These are phyloP conservation scores for Loriculus beryllinus DNA, from an alignment of 2,797 vertebrate species.

Conservation along the genomic window DNA sequence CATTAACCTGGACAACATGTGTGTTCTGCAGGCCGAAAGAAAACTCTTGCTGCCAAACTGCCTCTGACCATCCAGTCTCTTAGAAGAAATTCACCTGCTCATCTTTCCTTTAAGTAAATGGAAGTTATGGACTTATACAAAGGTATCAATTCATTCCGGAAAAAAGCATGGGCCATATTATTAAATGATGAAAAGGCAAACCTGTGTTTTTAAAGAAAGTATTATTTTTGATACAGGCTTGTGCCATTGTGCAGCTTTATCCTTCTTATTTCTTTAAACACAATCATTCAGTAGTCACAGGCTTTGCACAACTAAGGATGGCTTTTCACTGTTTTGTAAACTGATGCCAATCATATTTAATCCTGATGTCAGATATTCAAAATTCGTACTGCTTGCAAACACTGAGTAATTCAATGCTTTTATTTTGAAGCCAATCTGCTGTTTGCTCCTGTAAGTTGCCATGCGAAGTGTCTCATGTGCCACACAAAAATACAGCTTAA, in stretches of 20 bases:
- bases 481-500: slow-evolving; percentile 44
- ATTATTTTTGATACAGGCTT: neutral
- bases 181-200: neutral
- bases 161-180: neutral
- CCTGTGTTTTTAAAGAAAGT: neutral
- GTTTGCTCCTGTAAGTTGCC: neutral
- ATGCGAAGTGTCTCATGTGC: slow-evolving; percentile 20
- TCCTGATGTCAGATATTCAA: neutral
- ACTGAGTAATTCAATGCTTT: neutral
- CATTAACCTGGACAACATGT: neutral
- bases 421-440: neutral
- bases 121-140: neutral
- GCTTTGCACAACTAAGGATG: neutral
- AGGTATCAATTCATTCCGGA: neutral
- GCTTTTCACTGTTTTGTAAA: neutral
- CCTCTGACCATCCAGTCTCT: neutral
- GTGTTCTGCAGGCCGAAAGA: neutral
- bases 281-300: neutral
- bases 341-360: neutral
- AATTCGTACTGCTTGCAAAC: neutral
- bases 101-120: neutral
- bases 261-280: neutral
- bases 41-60: neutral
- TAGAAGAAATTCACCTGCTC: neutral
- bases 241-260: neutral